phyloP scores from a whole-genome alignment of 2,888 invertebrate genomes.

The Ophion costatus region DNA sequence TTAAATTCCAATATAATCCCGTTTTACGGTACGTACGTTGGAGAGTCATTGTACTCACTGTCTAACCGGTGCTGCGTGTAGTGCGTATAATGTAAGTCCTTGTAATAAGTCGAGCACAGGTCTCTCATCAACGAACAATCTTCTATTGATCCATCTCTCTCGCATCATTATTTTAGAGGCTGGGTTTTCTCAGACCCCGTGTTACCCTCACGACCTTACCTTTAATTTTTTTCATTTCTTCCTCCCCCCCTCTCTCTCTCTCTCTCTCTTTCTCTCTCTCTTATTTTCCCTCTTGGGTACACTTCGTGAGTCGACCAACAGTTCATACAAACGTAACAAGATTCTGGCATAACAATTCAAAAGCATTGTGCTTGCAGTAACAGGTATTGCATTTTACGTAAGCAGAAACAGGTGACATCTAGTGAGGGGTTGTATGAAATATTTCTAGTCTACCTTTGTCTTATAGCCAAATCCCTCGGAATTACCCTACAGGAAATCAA shows the following conservation, averaged over 20 bases:
- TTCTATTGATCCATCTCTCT: constrained; percentile 13
- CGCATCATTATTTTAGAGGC: constrained; percentile 50
- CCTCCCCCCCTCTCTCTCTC: constrained; percentile 4
- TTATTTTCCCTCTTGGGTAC: not conserved
- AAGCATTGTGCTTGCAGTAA: too few species aligned
- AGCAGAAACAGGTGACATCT: too few species aligned
- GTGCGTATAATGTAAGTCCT: constrained; percentile 25
- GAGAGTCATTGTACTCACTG: not conserved
- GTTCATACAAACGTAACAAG: constrained; percentile 65
- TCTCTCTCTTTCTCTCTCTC: constrained; percentile 11
- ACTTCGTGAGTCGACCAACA: constrained; percentile 49
- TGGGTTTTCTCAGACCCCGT: not conserved
- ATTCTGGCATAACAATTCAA: too few species aligned
- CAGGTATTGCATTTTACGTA: too few species aligned
- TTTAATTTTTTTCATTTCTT: too few species aligned
- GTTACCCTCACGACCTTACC: too few species aligned
- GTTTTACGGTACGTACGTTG: too few species aligned
- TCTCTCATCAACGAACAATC: constrained; percentile 33
- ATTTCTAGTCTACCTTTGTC: too few species aligned
- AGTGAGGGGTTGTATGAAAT: too few species aligned
- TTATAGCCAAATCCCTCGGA: too few species aligned
- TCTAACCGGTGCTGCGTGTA: constrained; percentile 1
- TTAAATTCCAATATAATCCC: too few species aligned
- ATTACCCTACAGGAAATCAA: too few species aligned
- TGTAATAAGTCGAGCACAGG: constrained; percentile 17